Evolutionary conservation across 2,888 invertebrate genomes (phyloP), one percentile per base, ranked within the genome.

Genomic region (Lymantria monacha): DNA sequence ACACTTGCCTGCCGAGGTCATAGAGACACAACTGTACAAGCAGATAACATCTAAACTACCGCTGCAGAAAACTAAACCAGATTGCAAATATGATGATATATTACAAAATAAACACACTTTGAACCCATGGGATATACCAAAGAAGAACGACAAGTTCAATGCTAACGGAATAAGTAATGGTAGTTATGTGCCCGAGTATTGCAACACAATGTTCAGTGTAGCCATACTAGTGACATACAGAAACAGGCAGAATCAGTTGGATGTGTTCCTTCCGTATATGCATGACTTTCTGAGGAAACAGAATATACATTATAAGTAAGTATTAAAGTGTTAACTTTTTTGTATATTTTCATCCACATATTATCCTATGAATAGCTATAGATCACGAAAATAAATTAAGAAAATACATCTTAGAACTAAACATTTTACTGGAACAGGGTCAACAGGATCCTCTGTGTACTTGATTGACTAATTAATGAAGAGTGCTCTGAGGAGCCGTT

Each of bases 251-350:
- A 85, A 92, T 3, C 97, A 98, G 69, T 83, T 98, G 12, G 92
- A 94, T 45, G 87, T 94, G 53, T 97, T 98, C 77, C 86, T 97
- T 55, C 94, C 95, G 48, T 96, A 97, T 70, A 96, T 98, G 87
- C 98, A 98, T 81, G 94, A 94, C 44, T 97, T 96, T 81, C 87
- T 98, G 53, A 95, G 96, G 63, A 92, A 93, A 53, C 98, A 98
- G 79, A 93, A 95, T 64, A 92, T 98, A 36, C 95, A 97, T 76
- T 98, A 98, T 81, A 86, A 83, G 91, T 90, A 59, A 81, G 84
- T 79, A 43, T 41, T 30, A 13, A 7, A 33, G 10, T 33, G 33
- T 33, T 33, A 22, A 22, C 10, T 8, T 22, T n/a, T 37, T 9
- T 14, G n/a, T 7, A 11, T 11, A 2, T 3, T 36, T 7, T 36